A percentile compares a stretch with the other conserved stretches of the same genome.
phyloP scores from a whole-genome alignment of 2,888 invertebrate species.

The Parnassius orleans region DNA sequence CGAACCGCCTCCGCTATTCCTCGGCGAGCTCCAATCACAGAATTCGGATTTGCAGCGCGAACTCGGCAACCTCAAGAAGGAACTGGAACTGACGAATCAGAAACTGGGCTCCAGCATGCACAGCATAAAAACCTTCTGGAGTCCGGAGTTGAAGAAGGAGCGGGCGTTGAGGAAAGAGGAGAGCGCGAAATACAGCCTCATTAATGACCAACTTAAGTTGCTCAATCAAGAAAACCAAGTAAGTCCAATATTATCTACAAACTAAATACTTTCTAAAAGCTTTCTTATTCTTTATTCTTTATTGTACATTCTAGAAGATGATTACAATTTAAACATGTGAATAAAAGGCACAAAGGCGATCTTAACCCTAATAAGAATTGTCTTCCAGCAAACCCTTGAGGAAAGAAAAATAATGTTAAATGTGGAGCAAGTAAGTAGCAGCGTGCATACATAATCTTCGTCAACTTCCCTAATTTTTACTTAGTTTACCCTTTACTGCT shows the following conservation, averaged over 20 bases:
- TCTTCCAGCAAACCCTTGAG: too few species aligned
- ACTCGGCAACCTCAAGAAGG: conserved; percentile 93
- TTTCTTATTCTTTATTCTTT: not conserved
- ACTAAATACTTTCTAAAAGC: not conserved
- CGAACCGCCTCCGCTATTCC: conserved; percentile 84
- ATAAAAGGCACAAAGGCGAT: too few species aligned
- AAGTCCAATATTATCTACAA: conserved; percentile 40
- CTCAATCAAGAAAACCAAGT: conserved; percentile 99
- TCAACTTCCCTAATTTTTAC: too few species aligned
- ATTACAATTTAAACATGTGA: too few species aligned
- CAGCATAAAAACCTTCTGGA: conserved; percentile 99
- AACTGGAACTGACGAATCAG: conserved; percentile 97
- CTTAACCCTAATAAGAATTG: too few species aligned
- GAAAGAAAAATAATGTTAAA: too few species aligned
- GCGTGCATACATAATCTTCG: too few species aligned
- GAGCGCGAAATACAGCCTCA: conserved; percentile 96
- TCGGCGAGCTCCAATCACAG: conserved; percentile 95
- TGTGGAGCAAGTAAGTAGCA: too few species aligned
- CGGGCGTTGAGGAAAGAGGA: conserved; percentile 98
- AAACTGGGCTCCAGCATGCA: conserved; percentile 99
- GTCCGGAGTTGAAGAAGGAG: conserved; percentile 99
- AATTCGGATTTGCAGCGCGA: conserved; percentile 97
- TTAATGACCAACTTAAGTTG: conserved; percentile 97
- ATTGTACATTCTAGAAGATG: not conserved
- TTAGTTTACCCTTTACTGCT: too few species aligned